Percentiles rank a stretch among this genome's conserved stretches.
phyloP scores from a whole-genome alignment of 2,113 vertebrate genomes.

The Psittacara wagleri region DNA sequence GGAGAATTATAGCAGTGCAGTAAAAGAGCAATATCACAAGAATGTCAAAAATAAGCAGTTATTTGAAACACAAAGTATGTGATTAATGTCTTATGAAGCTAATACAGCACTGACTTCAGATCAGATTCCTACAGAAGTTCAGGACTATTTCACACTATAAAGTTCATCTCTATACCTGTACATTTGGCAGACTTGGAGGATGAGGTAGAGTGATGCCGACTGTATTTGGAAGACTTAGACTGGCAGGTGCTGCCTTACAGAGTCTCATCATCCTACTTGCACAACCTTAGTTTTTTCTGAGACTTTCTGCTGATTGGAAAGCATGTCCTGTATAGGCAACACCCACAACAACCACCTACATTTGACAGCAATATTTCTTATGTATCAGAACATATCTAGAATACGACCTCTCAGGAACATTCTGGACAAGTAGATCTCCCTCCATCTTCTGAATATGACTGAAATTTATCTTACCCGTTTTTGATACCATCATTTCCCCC shows the following conservation, averaged over 20 bases:
- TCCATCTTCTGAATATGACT: neutral
- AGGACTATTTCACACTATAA: neutral
- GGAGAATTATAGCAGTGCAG: neutral
- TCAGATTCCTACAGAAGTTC: neutral
- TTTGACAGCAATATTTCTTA: neutral
- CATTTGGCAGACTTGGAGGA: neutral
- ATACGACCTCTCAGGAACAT: neutral
- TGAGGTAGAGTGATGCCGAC: neutral
- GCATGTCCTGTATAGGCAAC: neutral
- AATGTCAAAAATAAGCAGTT: neutral
- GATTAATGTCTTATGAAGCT: neutral
- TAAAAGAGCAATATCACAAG: neutral
- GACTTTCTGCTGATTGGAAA: neutral
- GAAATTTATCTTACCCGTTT: neutral
- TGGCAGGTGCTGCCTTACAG: fast-evolving
- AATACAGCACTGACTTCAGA: neutral
- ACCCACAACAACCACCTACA: neutral
- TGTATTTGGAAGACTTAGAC: neutral
- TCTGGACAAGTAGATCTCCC: neutral
- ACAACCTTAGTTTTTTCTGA: neutral
- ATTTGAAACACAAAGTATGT: neutral
- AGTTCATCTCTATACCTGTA: neutral
- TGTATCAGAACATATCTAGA: neutral
- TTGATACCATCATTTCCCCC: fast-evolving
- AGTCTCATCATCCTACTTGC: neutral